Percentiles rank a stretch among this genome's conserved stretches.
phyloP scores from a whole-genome alignment of 2,797 vertebrate species.

The Notamacropus eugenii region DNA sequence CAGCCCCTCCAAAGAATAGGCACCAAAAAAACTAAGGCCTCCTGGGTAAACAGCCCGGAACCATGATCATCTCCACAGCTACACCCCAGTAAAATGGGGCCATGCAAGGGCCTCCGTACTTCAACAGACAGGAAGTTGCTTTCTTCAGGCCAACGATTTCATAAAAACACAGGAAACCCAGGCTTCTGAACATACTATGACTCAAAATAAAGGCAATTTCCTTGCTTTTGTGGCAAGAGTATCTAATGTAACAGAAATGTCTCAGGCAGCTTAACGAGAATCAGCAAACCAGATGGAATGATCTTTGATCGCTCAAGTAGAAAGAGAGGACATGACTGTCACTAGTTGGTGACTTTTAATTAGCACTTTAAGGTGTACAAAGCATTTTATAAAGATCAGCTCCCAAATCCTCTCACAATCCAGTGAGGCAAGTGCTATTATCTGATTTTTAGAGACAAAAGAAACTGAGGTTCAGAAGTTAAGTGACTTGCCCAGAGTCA shows the following conservation, averaged over 20 bases:
- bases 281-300: neutral
- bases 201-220: conserved; percentile 46
- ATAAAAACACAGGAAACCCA: conserved; percentile 72
- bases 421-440: neutral
- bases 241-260: neutral
- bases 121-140: conserved; percentile 77
- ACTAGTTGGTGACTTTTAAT: neutral
- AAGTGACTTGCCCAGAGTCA: neutral
- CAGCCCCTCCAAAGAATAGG: neutral
- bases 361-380: neutral
- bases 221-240: neutral
- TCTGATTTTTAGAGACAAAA: neutral
- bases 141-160: conserved; percentile 70
- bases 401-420: neutral
- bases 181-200: conserved; percentile 52
- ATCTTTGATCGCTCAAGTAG: neutral
- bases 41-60: rapidly evolving
- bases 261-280: neutral
- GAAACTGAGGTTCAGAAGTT: neutral
- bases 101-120: conserved; percentile 9
- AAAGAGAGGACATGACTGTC: neutral
- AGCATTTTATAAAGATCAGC: neutral
- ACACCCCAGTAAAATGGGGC: neutral
- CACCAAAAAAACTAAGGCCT: neutral
- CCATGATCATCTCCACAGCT: neutral